phyloP scores from a whole-genome alignment of 2,888 invertebrate genomes.

The Phalangium opilio region DNA sequence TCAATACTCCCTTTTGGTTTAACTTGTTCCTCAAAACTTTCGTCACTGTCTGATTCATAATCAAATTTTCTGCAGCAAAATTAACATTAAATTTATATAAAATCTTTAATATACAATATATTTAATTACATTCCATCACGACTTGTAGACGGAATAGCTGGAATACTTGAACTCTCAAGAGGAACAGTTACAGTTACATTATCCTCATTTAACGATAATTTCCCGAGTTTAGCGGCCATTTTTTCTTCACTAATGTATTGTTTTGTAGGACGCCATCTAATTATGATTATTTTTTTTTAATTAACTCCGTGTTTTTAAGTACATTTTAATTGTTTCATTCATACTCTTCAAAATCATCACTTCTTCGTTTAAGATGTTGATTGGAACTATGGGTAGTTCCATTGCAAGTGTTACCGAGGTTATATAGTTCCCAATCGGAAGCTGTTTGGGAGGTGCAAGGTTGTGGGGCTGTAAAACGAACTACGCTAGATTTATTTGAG shows the following conservation, averaged over 20 bases:
- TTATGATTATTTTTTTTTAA: too few species aligned
- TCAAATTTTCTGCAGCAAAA: too few species aligned
- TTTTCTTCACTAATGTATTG: conserved; percentile 20
- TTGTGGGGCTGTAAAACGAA: conserved; percentile 14
- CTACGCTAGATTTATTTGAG: conserved; percentile 1
- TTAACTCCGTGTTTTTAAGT: too few species aligned
- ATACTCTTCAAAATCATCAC: conserved; percentile 4
- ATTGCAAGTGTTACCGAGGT: conserved; percentile 5
- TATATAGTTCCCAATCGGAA: conserved; percentile 18
- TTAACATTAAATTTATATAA: too few species aligned
- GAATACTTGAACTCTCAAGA: too few species aligned
- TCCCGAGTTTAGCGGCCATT: conserved; percentile 17
- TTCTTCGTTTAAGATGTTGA: conserved; percentile 13
- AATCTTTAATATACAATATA: too few species aligned
- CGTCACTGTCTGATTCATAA: too few species aligned
- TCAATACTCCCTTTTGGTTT: conserved; percentile 4
- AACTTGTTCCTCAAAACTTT: background rate
- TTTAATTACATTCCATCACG: too few species aligned
- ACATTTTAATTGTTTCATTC: too few species aligned
- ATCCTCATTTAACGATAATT: conserved; percentile 2
- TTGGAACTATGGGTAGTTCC: background rate
- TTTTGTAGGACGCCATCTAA: conserved; percentile 13
- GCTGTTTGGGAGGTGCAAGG: conserved; percentile 20
- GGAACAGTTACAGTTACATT: too few species aligned
- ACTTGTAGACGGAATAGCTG: too few species aligned